A percentile compares a stretch with the other conserved stretches of the same genome.
These are phyloP conservation scores for Hormaphis cornu DNA, from an alignment of 1,140 invertebrate species.

Conservation along the genomic window DNA sequence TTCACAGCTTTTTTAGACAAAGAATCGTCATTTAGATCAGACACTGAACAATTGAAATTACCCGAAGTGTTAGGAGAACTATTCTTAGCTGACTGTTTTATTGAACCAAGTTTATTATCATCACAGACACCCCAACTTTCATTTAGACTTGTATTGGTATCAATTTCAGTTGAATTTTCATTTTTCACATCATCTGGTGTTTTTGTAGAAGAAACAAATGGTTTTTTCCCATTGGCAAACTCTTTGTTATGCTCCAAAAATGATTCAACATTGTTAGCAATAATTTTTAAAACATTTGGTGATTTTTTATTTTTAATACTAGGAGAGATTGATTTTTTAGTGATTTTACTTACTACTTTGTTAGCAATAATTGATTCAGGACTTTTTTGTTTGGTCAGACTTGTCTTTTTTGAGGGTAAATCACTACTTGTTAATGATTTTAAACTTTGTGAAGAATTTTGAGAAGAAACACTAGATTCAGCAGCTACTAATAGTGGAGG, in stretches of 20 bases:
- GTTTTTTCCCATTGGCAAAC: not conserved
- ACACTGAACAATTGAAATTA: not conserved
- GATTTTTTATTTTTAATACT: not conserved
- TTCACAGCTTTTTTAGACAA: not conserved
- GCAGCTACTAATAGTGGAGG: not conserved
- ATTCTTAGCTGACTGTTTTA: not conserved
- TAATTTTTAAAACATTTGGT: not conserved
- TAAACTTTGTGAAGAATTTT: not conserved
- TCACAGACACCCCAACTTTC: slow-evolving; percentile 2
- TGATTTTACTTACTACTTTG: not conserved
- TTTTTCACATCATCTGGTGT: not conserved
- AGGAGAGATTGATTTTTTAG: not conserved
- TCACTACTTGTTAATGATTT: not conserved
- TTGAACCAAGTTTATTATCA: not conserved
- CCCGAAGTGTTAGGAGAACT: not conserved
- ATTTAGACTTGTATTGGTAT: not conserved
- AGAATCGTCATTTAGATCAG: not conserved
- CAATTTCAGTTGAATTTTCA: not conserved
- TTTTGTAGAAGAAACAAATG: not conserved
- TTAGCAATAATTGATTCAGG: not conserved
- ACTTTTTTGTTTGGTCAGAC: not conserved
- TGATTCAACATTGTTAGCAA: no score
- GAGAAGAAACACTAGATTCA: not conserved
- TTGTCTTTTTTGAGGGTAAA: not conserved
- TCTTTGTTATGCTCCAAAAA: not conserved